Base-by-base conservation (phyloP, 2,113 vertebrate genomes). In the Polypterus senegalus region DNA sequence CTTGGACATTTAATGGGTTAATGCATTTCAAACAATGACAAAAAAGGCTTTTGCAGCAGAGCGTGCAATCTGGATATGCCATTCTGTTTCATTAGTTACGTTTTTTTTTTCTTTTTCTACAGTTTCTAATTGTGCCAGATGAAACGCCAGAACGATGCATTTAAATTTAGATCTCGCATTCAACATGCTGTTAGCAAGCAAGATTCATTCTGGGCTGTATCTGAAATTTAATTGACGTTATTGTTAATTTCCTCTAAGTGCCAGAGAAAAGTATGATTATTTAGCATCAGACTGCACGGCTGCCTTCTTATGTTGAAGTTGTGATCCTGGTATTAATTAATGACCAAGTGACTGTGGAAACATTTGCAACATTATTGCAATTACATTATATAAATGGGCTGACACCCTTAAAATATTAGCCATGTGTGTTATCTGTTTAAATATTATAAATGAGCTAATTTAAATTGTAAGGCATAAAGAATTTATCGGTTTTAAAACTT, bases 401-500 rank as follows among this genome's bases (percentile, higher is more conserved):
- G 74, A 77, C 77, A 76, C 74, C 7, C 69, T 60, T 77, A 76
- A 81, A 79, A 76, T 74, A 77, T 78, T 69, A 77, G 76, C 70
- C 69, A 71, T 70, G 69, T 57, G 66, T 76, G 74, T 76, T 71
- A 78, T 79, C 70, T 68, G 70, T 78, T 80, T 80, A 79, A 77
- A 78, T 57, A 73, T 73, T 76, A 71, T 70, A 79, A 78, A 78
- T 75, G 57, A 65, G 63, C 73, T 74, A 67, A 67, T 76, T 69
- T 65, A 64, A 69, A 46, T 58, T 64, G 56, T 67, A 64, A 59
- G 74, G 73, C 76, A 72, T 71, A 71, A 72, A 70, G 56, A 71
- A 69, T 71, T 73, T 78, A 78, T 74, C 70, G 73, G 77, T 74
- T 71, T 71, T 70, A 63, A 61, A 71, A 71, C 69, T 73, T 70